These are phyloP conservation scores for Mormyrops boulengeri DNA, from an alignment of 2,797 vertebrate species.

Conservation along the genomic window DNA sequence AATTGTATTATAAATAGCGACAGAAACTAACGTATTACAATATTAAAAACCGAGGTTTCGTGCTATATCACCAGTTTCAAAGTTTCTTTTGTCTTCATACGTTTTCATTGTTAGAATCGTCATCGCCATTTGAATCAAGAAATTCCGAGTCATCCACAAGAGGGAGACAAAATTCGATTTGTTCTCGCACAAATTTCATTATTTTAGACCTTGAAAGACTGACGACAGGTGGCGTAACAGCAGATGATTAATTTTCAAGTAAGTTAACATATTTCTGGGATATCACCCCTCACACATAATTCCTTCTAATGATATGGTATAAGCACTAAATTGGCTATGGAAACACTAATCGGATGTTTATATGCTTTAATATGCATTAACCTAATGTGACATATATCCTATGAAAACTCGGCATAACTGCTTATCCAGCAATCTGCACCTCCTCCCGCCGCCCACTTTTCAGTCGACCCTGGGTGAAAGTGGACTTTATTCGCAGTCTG, in stretches of 20 bases:
- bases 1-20: not conserved
- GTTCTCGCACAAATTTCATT: not conserved
- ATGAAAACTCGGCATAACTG: not conserved
- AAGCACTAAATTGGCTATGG: not conserved
- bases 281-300: not conserved
- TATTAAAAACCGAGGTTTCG: not conserved
- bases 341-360: not conserved
- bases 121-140: not conserved
- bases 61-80: not conserved
- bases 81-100: not conserved
- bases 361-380: not conserved
- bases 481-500: conserved; percentile 39
- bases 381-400: not conserved
- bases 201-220: not conserved
- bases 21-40: not conserved
- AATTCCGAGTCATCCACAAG: not conserved
- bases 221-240: not conserved
- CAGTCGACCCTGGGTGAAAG: conserved; percentile 12
- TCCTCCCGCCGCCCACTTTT: not conserved
- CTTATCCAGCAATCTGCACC: not conserved
- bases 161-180: not conserved
- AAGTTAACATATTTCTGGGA: not conserved
- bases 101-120: not conserved
- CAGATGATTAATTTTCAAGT: not conserved
- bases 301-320: not conserved